Evolutionary conservation across 2,113 vertebrate species (phyloP), one percentile per base, ranked within the genome.

Genomic region (Hyla sarda): DNA sequence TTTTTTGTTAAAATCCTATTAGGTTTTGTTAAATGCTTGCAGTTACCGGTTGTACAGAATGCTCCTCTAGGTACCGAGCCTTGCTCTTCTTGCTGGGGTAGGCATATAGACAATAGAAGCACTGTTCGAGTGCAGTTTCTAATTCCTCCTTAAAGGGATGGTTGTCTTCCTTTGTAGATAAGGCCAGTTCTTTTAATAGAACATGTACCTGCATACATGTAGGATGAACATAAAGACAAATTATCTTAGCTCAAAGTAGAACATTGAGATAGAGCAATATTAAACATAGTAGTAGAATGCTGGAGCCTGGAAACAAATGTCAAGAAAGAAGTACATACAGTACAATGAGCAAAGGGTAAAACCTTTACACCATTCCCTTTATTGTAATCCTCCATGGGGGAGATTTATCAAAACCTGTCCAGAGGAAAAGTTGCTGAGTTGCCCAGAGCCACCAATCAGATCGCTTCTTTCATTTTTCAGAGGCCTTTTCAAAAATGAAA

Each of bases 51-150:
- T 96, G 97, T 34, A 95, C 96, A 0, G 97, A 96, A 90, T 99
- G 98, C 47, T 99, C 98, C 89, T 99, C 98, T 58, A 99, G 92
- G 88, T 99, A 99, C 21, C 98, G 95, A 34, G 98, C 96, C 91
- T 99, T 99, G 93, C 97, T 98, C 92, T 99, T 99, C 92, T 99
- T 99, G 92, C 97, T 99, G 67, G 98, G 98, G 86, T 97, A 97
- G 28, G 95, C 94, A 54, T 98, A 98, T 0, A 99, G 92, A 85
- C 98, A 99, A 90, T 97, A 99, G 90, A 98, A 97, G 77, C 97
- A 99, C 90, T 99, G 98, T 87, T 99, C 98, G 88, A 99, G 88
- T 12, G 98, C 97, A 1, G 96, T 98, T 92, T 99, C 98, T 90
- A 99, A 88, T 88, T 99, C 98, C 87, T 99, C 98, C 90, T 97